Evolutionary conservation across 2,113 vertebrate species (phyloP).

Genomic region (Dromiciops gliroides): DNA sequence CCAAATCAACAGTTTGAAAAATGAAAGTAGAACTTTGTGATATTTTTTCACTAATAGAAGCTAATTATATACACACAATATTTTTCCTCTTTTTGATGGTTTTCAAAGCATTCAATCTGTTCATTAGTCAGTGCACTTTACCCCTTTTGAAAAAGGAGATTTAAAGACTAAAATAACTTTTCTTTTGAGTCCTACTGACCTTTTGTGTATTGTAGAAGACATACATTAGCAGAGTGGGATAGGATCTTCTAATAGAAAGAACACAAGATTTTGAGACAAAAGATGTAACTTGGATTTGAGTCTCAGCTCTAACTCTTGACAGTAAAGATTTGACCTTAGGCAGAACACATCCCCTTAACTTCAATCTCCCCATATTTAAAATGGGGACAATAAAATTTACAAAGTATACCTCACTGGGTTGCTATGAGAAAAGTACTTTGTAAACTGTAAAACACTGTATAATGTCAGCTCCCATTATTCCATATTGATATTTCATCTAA

Average conservation of each 20-base stretch:
- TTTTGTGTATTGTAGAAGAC: neutral
- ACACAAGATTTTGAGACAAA: neutral
- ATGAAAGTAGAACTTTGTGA: constrained; percentile 55
- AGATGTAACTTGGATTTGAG: neutral
- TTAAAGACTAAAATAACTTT: constrained; percentile 25
- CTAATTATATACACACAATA: constrained; percentile 6
- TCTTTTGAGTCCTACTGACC: constrained; percentile 40
- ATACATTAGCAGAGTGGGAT: neutral
- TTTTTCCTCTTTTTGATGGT: constrained; percentile 32
- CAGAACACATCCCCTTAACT: neutral
- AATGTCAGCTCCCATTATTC: no score
- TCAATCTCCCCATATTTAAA: neutral
- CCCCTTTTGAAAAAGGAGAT: constrained; percentile 28
- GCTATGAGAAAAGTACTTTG: neutral
- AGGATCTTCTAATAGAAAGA: neutral
- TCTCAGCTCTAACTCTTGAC: neutral
- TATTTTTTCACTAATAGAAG: constrained; percentile 45
- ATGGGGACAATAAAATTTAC: neutral
- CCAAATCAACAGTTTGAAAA: constrained; percentile 50
- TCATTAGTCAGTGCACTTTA: constrained; percentile 40
- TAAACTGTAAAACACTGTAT: neutral
- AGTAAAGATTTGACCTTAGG: neutral
- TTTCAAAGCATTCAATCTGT: constrained; percentile 42
- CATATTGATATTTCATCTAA: no score
- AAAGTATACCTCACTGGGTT: neutral